Base-by-base conservation (phyloP, 2,113 vertebrate species). In the Climacteris rufus region DNA sequence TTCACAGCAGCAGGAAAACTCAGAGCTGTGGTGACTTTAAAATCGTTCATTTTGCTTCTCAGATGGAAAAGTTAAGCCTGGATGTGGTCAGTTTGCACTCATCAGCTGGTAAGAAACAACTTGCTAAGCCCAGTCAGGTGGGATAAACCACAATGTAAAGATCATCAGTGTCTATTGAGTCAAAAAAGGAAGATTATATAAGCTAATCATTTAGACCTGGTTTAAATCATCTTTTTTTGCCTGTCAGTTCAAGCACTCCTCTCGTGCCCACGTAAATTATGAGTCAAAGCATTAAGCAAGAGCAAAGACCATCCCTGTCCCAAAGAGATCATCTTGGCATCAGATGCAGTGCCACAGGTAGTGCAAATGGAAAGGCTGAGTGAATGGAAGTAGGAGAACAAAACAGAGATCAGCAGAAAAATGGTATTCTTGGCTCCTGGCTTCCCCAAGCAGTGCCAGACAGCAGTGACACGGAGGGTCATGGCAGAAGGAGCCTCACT, bases 401-500 rank as follows among this genome's bases (percentile, higher is more conserved):
- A 83, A 96, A 89, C 35, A 81, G 87, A 75, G 53, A 90, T 95
- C 93, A 96, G 90, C 89, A 95, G 74, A 90, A 95, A 96, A 90
- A 80, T 61, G 1, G 30, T 65, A 10, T 91, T 95, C 19, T 96
- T 93, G 90, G 91, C 94, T 88, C 56, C 0, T 16, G 0, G 5
- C 50, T 74, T 90, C 71, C 60, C 42, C 56, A 44, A 1, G 63
- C 42, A 1, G 4, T 94, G 93, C 93, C 94, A 95, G 90, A 2
- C 35, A 15, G 88, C 0, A 0, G 59, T 83, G 79, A 90, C 93
- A 59, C 27, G 1, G 56, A 92, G 92, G 39, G 54, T 72, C 37
- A 2, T 18, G 75, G 61, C 78, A 82, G 40, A 59, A 81, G 45
- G 15, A 49, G 37, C 22, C 35, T 70, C 50, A 7, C 64, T 70